These are phyloP conservation scores for Zaprionus ornatus DNA, from an alignment of 1,140 invertebrate species.

Conservation along the genomic window DNA sequence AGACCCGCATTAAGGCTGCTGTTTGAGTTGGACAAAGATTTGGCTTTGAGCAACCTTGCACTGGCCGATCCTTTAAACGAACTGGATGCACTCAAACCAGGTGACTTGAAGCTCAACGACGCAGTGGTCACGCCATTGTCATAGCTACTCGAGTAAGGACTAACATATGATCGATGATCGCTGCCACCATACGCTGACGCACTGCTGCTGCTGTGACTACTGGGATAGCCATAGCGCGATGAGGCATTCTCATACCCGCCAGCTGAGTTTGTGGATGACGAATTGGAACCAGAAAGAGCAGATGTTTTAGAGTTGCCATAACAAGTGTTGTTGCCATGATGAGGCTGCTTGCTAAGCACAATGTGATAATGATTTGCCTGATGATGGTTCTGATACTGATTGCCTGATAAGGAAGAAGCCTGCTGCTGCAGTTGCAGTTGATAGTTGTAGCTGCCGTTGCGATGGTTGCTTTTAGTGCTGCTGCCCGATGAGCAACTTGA, in stretches of 20 bases:
- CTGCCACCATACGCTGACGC: constrained; percentile 56
- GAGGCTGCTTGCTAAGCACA: constrained; percentile 60
- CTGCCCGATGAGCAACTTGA: constrained; percentile 50
- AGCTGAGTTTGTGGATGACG: constrained; percentile 48
- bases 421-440: constrained; percentile 41
- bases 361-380: constrained; percentile 53
- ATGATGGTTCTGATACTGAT: constrained; percentile 35
- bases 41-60: constrained; percentile 63
- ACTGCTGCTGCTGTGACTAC: constrained; percentile 32
- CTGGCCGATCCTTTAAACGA: constrained; percentile 60
- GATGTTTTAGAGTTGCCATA: constrained; percentile 62
- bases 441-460: constrained; percentile 58
- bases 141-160: constrained; percentile 79
- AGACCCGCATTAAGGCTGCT: constrained; percentile 59
- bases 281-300: constrained; percentile 52
- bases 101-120: constrained; percentile 72
- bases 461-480: constrained; percentile 40
- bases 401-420: constrained; percentile 40
- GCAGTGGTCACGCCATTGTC: constrained; percentile 83
- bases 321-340: constrained; percentile 27
- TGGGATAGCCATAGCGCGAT: constrained; percentile 60
- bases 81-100: constrained; percentile 63
- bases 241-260: constrained; percentile 60
- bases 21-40: constrained; percentile 74
- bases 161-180: constrained; percentile 75